A percentile compares a stretch with the other conserved stretches of the same genome.
phyloP scores from a whole-genome alignment of 1,140 invertebrate genomes.

The Musca vetustissima region DNA sequence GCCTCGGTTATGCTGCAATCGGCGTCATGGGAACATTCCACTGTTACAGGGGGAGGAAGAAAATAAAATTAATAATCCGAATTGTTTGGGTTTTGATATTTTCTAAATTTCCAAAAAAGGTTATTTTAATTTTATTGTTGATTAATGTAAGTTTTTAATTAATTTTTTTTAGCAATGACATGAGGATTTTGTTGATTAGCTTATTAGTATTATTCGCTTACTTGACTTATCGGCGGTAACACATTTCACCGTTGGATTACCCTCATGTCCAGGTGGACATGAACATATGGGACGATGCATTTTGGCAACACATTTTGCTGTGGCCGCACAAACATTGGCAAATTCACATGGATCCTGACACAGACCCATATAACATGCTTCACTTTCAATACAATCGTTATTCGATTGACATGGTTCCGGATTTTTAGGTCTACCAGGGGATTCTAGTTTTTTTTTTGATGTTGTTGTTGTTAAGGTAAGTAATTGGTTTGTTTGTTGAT shows the following conservation, averaged over 20 bases:
- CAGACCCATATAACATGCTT: conserved; percentile 72
- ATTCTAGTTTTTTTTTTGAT: conserved; percentile 60
- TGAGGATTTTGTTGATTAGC: conserved; percentile 4
- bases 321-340: conserved; percentile 69
- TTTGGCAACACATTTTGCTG: conserved; percentile 71
- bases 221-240: conserved; percentile 65
- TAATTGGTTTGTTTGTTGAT: conserved; percentile 17
- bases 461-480: conserved; percentile 9
- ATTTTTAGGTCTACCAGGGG: conserved; percentile 66
- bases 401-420: conserved; percentile 72
- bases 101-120: no score
- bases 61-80: not conserved
- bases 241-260: conserved; percentile 75
- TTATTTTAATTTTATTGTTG: conserved; percentile 15
- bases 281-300: conserved; percentile 77
- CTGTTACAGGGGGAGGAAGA: conserved; percentile 58
- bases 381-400: conserved; percentile 72
- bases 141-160: conserved; percentile 20
- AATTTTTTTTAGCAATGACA: not conserved
- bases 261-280: conserved; percentile 72
- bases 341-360: conserved; percentile 76
- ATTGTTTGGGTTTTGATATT: not conserved
- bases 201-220: conserved; percentile 59
- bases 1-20: conserved; percentile 79
- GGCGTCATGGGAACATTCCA: conserved; percentile 76